Evolutionary conservation across 1,140 invertebrate species (phyloP), one percentile per base, ranked within the genome.

Genomic region (Lepidurus apus): DNA sequence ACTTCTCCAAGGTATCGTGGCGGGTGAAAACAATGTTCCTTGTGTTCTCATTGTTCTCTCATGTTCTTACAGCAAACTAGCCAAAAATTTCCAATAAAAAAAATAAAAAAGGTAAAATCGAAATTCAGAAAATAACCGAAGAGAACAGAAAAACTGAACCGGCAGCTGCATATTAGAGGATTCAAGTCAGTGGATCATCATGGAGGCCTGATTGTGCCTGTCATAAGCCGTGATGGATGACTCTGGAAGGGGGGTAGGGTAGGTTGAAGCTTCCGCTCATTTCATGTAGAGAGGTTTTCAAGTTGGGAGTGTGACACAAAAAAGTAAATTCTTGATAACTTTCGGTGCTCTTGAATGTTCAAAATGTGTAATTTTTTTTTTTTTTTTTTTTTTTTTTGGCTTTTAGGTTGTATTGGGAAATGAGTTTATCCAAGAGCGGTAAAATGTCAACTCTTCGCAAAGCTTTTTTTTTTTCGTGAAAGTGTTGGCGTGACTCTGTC

Each of bases 81-180:
- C 4, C 17, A 65, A 65, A 65, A 65, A 17, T 65, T n/a, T n/a
- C 13, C 17, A 21, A 65, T n/a, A 65, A 21, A 13, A 13, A 9
- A 4, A 65, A 21, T n/a, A 65, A 65, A 65, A 21, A n/a, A 65
- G 21, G 53, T n/a, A 65, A 65, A 65, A 65, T n/a, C 13, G 53
- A n/a, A n/a, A n/a, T n/a, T n/a, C n/a, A n/a, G 17, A 65, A 65
- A 7, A 21, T 65, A 65, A 65, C 17, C 17, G 53, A 65, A 65
- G 53, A 65, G 53, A 65, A 65, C 53, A 65, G n/a, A 65, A 65
- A 65, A 65, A 65, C 53, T 65, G 53, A 65, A 65, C 34, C 53
- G 53, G 53, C 53, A 65, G 53, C 53, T 65, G 53, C 53, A 65
- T 65, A 65, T 65, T 65, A 65, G 8, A 65, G 53, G 53, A 65